Evolutionary conservation across 2,888 invertebrate species (phyloP).

Genomic region (Alitta virens): DNA sequence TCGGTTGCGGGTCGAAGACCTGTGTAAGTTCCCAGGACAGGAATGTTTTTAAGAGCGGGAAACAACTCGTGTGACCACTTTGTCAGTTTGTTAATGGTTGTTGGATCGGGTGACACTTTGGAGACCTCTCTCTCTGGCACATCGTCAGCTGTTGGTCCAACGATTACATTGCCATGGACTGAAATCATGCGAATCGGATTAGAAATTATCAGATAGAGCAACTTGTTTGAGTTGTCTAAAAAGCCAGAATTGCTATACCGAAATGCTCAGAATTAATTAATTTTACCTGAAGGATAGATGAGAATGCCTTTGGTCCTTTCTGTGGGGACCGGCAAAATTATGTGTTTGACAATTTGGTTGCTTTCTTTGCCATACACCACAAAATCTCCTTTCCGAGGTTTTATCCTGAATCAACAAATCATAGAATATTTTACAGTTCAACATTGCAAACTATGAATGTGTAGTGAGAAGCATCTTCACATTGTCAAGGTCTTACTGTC

Average conservation of each 20-base stretch:
- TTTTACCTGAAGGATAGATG: constrained; percentile 41
- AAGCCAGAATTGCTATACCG: too few species aligned
- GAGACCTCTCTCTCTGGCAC: constrained; percentile 28
- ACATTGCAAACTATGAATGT: too few species aligned
- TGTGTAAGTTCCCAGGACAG: constrained; percentile 35
- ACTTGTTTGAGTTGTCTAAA: too few species aligned
- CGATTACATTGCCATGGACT: constrained; percentile 43
- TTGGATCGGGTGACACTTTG: constrained; percentile 18
- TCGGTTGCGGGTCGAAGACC: constrained; percentile 46
- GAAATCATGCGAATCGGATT: constrained; percentile 15
- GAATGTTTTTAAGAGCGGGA: constrained; percentile 27
- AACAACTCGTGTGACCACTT: constrained; percentile 20
- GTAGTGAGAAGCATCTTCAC: too few species aligned
- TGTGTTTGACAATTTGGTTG: constrained; percentile 34
- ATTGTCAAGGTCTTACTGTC: too few species aligned
- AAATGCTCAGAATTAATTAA: too few species aligned
- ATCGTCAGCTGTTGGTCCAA: constrained; percentile 46
- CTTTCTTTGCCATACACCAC: constrained; percentile 34
- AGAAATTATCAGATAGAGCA: too few species aligned
- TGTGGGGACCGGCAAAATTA: constrained; percentile 43
- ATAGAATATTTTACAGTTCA: too few species aligned
- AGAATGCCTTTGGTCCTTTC: constrained; percentile 43
- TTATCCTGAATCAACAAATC: constrained; percentile 35
- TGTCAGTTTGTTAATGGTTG: neutral
- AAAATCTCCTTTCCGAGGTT: constrained; percentile 44